Evolutionary conservation across 2,113 vertebrate species (phyloP).

Genomic region (Sinocyclocheilus grahami): DNA sequence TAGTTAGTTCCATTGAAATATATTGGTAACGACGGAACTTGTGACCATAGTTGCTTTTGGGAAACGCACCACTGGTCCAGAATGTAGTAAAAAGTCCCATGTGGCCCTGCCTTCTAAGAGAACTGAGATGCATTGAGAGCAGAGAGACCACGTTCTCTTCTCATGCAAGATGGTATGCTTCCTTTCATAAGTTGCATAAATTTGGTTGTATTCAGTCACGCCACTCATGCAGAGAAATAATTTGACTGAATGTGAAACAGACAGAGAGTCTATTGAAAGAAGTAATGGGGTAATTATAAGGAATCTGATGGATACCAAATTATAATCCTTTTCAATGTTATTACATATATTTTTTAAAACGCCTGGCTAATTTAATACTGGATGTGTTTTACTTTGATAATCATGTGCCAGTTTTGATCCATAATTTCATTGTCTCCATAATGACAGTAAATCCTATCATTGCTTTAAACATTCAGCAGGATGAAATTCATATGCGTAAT

Average conservation of each 20-base stretch:
- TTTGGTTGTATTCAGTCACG: conserved; percentile 12
- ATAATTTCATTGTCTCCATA: conserved; percentile 4
- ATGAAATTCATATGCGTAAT: conserved; percentile 42
- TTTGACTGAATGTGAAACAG: not conserved
- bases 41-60: too few species aligned
- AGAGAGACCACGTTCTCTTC: not conserved
- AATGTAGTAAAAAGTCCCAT: conserved; percentile 39
- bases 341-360: conserved; percentile 34
- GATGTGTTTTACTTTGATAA: conserved; percentile 10
- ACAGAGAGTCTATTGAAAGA: conserved; percentile 31
- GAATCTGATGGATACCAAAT: conserved; percentile 25
- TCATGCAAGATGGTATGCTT: not conserved
- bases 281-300: conserved; percentile 29
- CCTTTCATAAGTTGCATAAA: conserved; percentile 11
- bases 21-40: too few species aligned
- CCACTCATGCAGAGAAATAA: conserved; percentile 2
- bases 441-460: conserved; percentile 19
- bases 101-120: not conserved
- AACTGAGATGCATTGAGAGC: not conserved
- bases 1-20: too few species aligned
- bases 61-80: not conserved
- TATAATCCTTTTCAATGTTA: conserved; percentile 35
- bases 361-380: conserved; percentile 26
- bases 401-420: not conserved
- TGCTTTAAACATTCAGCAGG: conserved; percentile 31